A percentile compares a stretch with the other conserved stretches of the same genome.
Evolutionary conservation across 1,140 invertebrate genomes (phyloP).

Genomic region (Caenorhabditis tropicalis): DNA sequence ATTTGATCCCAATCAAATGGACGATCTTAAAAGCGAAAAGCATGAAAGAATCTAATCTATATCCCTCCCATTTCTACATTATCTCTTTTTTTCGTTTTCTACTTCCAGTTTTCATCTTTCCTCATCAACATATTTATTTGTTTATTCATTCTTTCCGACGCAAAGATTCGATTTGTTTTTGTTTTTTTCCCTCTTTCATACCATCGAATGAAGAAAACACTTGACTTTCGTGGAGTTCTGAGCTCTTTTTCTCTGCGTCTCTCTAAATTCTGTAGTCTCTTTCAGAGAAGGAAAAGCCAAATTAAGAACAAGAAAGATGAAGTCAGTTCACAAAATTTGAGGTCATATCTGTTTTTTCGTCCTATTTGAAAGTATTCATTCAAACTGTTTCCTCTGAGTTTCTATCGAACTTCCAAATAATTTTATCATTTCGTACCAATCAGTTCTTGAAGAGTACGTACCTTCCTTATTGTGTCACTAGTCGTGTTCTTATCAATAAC

Average conservation of each 20-base stretch:
- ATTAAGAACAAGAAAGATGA: neutral
- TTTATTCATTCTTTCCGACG: neutral
- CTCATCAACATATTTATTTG: neutral
- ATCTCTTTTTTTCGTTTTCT: neutral
- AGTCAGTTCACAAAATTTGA: too few relatives aligned
- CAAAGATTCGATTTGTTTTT: slow-evolving; percentile 28
- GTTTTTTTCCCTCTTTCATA: neutral
- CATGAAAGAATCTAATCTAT: neutral
- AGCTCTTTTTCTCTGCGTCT: slow-evolving; percentile 6
- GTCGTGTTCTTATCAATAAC: neutral
- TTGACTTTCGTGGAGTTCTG: slow-evolving; percentile 2
- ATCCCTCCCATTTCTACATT: neutral
- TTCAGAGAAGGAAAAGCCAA: neutral
- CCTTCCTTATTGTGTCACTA: neutral
- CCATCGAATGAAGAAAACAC: slow-evolving; percentile 27
- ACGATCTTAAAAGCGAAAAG: neutral
- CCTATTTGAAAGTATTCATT: too few relatives aligned
- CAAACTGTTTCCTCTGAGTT: too few relatives aligned
- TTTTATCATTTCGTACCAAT: neutral
- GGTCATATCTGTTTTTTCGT: too few relatives aligned
- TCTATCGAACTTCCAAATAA: neutral
- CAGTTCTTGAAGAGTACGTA: slow-evolving; percentile 11
- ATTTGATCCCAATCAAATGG: neutral
- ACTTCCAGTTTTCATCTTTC: slow-evolving; percentile 37
- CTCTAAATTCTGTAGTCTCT: neutral